Conservation (phyloP, 2,888 invertebrate species). For the Nowickia ferox region DNA sequence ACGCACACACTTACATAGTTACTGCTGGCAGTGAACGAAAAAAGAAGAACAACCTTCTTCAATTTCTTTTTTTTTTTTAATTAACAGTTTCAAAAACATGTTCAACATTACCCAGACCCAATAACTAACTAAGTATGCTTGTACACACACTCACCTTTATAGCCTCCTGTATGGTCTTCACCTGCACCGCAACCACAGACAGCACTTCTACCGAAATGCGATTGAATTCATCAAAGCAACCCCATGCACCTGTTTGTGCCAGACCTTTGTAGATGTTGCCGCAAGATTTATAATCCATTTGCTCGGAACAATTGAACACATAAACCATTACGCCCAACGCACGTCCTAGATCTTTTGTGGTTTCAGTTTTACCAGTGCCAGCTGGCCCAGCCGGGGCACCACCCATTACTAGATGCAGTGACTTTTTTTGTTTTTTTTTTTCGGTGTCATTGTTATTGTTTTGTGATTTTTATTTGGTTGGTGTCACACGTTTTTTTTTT, state of each 20-base stretch:
- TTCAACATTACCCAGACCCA: conserved; percentile 22
- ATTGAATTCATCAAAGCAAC: conserved; percentile 99
- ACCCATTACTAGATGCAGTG: conserved; percentile 96
- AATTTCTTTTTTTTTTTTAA: conserved; percentile 48
- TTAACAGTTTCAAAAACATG: conserved; percentile 51
- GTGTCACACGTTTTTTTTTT: conserved; percentile 14
- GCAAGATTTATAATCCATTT: conserved; percentile 98
- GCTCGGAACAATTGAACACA: conserved; percentile 98
- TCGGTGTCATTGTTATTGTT: background rate
- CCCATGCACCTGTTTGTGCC: conserved; percentile 98
- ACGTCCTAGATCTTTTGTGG: conserved; percentile 97
- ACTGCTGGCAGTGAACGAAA: background rate
- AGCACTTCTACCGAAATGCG: conserved; percentile 98
- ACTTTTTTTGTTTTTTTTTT: conserved; percentile 81
- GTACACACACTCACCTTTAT: conserved; percentile 86
- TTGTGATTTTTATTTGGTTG: conserved; percentile 11
- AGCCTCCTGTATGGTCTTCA: conserved; percentile 93
- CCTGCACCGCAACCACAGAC: conserved; percentile 98
- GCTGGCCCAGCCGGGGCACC: conserved; percentile 98
- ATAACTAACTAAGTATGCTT: background rate
- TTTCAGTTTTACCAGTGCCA: conserved; percentile 98
- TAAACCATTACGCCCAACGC: conserved; percentile 99
- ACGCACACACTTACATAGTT: background rate
- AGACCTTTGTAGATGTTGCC: conserved; percentile 98
- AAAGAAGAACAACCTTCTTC: background rate